Percentiles rank a stretch among this genome's conserved stretches.
phyloP scores from a whole-genome alignment of 2,888 invertebrate genomes.

The Acanthopleura granulata region DNA sequence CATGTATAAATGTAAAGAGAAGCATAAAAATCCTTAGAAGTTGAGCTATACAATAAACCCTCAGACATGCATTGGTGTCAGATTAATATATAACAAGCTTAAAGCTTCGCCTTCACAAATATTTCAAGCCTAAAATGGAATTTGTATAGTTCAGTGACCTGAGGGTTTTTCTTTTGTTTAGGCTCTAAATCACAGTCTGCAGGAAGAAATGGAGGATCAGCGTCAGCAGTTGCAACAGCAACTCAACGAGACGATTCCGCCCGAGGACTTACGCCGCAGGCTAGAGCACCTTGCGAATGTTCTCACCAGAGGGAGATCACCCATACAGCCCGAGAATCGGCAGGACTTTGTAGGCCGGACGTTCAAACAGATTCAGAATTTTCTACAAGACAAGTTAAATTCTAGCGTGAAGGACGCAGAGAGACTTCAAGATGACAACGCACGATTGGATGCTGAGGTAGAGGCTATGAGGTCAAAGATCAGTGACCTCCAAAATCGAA shows the following conservation, averaged over 20 bases:
- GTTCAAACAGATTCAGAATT: conserved; percentile 59
- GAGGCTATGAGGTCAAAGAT: background rate
- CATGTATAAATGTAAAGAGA: too few relatives aligned
- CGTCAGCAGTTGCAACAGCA: conserved; percentile 34
- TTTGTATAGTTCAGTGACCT: background rate
- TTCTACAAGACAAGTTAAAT: conserved; percentile 55
- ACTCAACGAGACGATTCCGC: conserved; percentile 43
- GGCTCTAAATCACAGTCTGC: conserved; percentile 48
- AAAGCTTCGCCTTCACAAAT: too few relatives aligned
- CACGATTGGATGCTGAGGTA: conserved; percentile 15
- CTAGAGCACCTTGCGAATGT: conserved; percentile 52
- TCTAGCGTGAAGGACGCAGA: conserved; percentile 52
- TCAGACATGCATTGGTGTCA: too few relatives aligned
- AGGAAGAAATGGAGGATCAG: conserved; percentile 38
- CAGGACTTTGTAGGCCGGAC: conserved; percentile 58
- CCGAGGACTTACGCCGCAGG: conserved; percentile 47
- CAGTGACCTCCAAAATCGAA: background rate
- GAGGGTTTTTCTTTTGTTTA: conserved; percentile 24
- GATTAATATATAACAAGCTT: too few relatives aligned
- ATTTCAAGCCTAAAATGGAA: too few relatives aligned
- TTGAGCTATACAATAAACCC: too few relatives aligned
- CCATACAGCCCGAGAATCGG: conserved; percentile 49
- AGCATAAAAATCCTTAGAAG: too few relatives aligned
- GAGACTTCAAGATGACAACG: conserved; percentile 42
- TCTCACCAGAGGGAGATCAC: conserved; percentile 45